Conservation (phyloP, 2,797 vertebrate genomes). For the Pterois miles region DNA sequence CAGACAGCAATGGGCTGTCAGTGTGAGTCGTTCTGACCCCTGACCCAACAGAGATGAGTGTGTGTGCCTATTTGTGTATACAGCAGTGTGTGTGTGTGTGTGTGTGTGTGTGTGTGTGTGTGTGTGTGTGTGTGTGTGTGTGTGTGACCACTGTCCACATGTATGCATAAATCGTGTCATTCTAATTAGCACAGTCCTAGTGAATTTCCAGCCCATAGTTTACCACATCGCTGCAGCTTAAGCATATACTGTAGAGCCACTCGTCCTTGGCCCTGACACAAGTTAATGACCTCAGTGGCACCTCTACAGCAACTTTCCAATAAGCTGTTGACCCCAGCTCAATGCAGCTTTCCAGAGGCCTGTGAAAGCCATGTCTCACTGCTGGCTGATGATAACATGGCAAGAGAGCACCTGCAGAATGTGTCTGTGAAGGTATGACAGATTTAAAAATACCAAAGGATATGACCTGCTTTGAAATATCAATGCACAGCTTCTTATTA, state of each 20-base stretch:
- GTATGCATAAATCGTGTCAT: conserved; percentile 22
- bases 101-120: background rate
- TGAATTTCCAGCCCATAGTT: conserved; percentile 57
- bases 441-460: background rate
- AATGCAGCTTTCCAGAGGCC: conserved; percentile 32
- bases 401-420: conserved; percentile 8
- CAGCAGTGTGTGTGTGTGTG: no score
- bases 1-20: conserved; percentile 41
- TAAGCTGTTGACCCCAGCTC: conserved; percentile 55
- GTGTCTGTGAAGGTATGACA: conserved; percentile 11
- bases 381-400: conserved; percentile 47
- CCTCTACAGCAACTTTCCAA: conserved; percentile 66
- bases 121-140: conserved; percentile 4
- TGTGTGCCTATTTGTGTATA: conserved; percentile 1
- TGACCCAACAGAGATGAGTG: conserved; percentile 30
- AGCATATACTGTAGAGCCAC: background rate
- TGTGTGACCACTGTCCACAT: conserved; percentile 17
- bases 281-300: conserved; percentile 64
- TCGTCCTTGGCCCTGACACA: conserved; percentile 21
- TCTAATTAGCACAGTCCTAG: conserved; percentile 65
- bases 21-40: conserved; percentile 27
- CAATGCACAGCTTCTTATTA: background rate
- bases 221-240: conserved; percentile 19
- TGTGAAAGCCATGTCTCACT: conserved; percentile 28
- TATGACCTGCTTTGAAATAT: background rate